Base-by-base conservation (phyloP, 2,888 invertebrate species). In the Drosophila quinaria region DNA sequence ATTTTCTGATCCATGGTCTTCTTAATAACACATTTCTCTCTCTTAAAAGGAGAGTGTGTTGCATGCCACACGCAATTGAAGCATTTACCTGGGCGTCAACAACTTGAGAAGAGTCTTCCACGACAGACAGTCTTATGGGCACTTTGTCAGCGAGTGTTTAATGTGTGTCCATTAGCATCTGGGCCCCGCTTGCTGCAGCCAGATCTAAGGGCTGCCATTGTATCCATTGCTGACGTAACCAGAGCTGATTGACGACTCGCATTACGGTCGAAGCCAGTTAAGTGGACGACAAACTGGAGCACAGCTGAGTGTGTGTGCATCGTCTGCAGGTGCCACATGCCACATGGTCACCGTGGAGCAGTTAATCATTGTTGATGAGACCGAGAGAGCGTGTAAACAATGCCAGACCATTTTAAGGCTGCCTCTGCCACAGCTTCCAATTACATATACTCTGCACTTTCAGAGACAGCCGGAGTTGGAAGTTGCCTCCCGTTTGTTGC, bases 221-320 rank as follows among this genome's bases (percentile, higher is more conserved):
- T 96, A 96, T 0, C 97, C 97, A 0, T 93, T 97, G 42, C 93
- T 97, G 68, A 96, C 96, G 1, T 97, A 97, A 90, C 81, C 78
- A 10, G 69, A 72, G 35, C 74, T 89, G 68, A 83, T 92, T 62
- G 83, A 90, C 61, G 90, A 90, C 61, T 78, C 78, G 22, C 58
- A 87, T 52, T 92, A 87, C 76, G 90, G 92, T 50, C 58, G 54
- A 66, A 58, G 69, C 55, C 61, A 78, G 78, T 76, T 78, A 76
- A 73, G 56, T 78, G 78, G 84, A 89, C 75, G 81, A 72, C 52
- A 70, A 70, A 55, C 58, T 39, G 70, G 41, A 49, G 19, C 46
- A 49, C 29, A 22, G 44, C 2, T 5, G 25, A 25, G 25, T 25
- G 25, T 25, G 87, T 69, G 62, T 78, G n/a, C 92, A 92, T 79